Conservation (phyloP, 2,797 vertebrate species). For the Sternotherus odoratus region DNA sequence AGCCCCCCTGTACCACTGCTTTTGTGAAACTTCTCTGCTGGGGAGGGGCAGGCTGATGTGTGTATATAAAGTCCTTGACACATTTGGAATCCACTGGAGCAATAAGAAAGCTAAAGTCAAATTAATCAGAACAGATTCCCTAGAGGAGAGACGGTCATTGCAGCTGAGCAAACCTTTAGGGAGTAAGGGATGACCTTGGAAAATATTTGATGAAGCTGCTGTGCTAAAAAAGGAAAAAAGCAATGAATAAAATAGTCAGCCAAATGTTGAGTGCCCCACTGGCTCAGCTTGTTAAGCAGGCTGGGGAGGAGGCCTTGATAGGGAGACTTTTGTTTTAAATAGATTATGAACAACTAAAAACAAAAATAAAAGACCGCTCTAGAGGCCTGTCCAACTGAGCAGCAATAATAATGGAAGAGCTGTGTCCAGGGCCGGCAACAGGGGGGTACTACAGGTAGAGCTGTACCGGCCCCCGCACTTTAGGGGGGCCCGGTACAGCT, state of each 20-base stretch:
- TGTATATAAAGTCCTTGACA: constrained; percentile 62
- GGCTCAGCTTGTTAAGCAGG: constrained; percentile 41
- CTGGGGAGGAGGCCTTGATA: not conserved
- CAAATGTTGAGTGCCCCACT: constrained; percentile 2
- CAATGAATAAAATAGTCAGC: constrained; percentile 66
- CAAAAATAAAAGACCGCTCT: not conserved
- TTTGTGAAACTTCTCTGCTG: constrained; percentile 43
- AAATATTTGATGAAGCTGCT: constrained; percentile 73
- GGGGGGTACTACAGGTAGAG: no score
- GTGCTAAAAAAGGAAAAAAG: constrained; percentile 52
- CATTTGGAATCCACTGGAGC: constrained; percentile 76
- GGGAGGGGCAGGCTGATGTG: not conserved
- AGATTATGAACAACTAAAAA: not conserved
- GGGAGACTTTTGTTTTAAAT: not conserved
- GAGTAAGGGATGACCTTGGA: constrained; percentile 76
- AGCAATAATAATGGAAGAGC: not conserved
- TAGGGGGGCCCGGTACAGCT: no score
- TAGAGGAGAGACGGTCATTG: constrained; percentile 73
- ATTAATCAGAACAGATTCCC: constrained; percentile 79
- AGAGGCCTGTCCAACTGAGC: not conserved
- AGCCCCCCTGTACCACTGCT: not conserved
- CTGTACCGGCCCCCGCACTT: no score
- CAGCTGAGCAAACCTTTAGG: constrained; percentile 67
- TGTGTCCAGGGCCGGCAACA: no score
- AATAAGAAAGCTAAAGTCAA: constrained; percentile 74